A percentile compares a stretch with the other conserved stretches of the same genome.
Evolutionary conservation across 2,888 invertebrate species (phyloP).

Genomic region (Pandemis cinnamomeana): DNA sequence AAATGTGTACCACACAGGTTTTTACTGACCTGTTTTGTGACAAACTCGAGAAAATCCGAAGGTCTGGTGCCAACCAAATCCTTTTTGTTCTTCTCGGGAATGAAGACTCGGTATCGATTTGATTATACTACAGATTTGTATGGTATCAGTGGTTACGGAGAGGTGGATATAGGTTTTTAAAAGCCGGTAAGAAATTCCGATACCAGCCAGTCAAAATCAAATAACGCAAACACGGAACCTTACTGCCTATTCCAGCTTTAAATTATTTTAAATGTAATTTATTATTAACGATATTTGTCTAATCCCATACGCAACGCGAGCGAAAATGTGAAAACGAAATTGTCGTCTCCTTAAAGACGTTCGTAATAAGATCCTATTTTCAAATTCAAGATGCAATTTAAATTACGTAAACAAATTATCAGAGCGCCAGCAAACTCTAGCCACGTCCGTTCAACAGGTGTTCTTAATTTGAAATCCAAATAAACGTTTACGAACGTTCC

Average conservation of each 20-base stretch:
- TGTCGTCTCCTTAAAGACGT: constrained; percentile 51
- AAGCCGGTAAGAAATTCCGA: too few relatives aligned
- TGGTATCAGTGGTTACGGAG: too few relatives aligned
- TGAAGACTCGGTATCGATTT: neutral
- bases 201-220: neutral
- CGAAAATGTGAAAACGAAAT: neutral
- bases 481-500: constrained; percentile 65
- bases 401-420: constrained; percentile 75
- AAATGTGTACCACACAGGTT: too few relatives aligned
- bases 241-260: neutral
- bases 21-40: too few relatives aligned
- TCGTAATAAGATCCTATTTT: constrained; percentile 40
- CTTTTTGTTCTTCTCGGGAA: too few relatives aligned
- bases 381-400: constrained; percentile 64
- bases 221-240: neutral
- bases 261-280: neutral
- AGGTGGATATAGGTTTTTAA: neutral
- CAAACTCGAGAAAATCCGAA: too few relatives aligned
- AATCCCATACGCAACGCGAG: neutral
- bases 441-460: constrained; percentile 70
- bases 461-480: constrained; percentile 75
- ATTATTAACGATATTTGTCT: neutral
- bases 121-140: neutral
- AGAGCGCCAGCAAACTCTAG: constrained; percentile 49
- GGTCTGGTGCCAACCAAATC: too few relatives aligned